Conservation (phyloP, 2,797 vertebrate genomes). For the Synanceia verrucosa region DNA sequence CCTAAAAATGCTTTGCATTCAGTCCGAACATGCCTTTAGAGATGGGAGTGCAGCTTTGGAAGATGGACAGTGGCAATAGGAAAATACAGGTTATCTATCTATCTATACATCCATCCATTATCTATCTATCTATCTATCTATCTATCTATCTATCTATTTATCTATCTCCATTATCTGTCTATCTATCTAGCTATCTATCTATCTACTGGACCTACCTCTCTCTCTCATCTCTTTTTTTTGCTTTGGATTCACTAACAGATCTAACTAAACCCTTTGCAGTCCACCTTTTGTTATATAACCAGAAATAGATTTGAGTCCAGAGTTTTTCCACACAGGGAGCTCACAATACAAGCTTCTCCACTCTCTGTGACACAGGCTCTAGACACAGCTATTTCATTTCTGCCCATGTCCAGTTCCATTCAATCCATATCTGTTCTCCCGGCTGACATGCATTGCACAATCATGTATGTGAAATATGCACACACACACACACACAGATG, state of each 20-base stretch:
- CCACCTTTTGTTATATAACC: conserved; percentile 73
- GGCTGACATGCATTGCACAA: conserved; percentile 42
- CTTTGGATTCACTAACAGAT: conserved; percentile 47
- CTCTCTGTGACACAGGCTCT: conserved; percentile 57
- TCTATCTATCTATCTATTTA: conserved; percentile 24
- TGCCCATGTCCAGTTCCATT: conserved; percentile 57
- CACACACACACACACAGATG: conserved; percentile 5
- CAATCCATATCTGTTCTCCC: conserved; percentile 63
- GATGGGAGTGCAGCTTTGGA: neutral
- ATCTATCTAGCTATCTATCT: neutral
- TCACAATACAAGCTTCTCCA: conserved; percentile 63
- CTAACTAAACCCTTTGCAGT: conserved; percentile 58
- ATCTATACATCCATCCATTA: neutral
- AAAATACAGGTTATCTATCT: neutral
- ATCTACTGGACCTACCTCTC: neutral
- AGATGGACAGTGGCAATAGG: neutral
- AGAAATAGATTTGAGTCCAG: conserved; percentile 71
- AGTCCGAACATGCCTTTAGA: neutral
- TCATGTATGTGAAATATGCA: conserved; percentile 37
- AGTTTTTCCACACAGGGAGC: conserved; percentile 51
- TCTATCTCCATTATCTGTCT: conserved; percentile 3
- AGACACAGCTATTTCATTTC: conserved; percentile 68
- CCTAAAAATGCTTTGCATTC: neutral
- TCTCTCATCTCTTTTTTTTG: conserved; percentile 19
- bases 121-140: conserved; percentile 26